Evolutionary conservation across 2,113 vertebrate species (phyloP).

Genomic region (Podarcis cretensis): DNA sequence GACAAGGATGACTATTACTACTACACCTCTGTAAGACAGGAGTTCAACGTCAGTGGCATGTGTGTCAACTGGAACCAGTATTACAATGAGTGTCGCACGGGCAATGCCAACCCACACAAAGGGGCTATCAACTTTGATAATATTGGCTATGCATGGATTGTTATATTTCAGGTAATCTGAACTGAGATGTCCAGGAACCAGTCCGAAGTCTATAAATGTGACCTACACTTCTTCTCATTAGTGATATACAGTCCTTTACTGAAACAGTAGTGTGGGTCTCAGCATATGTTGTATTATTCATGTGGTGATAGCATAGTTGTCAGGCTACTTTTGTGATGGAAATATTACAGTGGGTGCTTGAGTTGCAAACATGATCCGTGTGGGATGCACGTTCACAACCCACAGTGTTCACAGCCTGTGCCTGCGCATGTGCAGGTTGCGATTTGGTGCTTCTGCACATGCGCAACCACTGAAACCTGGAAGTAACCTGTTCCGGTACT

Average conservation of each 20-base stretch:
- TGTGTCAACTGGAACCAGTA: constrained; percentile 99
- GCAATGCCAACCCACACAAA: constrained; percentile 92
- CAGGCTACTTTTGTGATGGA: neutral
- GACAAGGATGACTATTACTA: constrained; percentile 91
- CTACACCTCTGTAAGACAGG: constrained; percentile 83
- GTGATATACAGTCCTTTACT: neutral
- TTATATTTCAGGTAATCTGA: constrained; percentile 92
- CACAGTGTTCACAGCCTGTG: no score
- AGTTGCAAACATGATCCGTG: no score
- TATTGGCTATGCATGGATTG: constrained; percentile 98
- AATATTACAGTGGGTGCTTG: neutral
- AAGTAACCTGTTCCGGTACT: no score
- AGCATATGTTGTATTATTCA: neutral
- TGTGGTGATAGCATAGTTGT: neutral
- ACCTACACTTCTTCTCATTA: neutral
- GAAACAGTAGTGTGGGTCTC: neutral
- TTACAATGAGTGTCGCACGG: constrained; percentile 93
- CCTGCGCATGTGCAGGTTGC: no score
- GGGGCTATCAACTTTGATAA: constrained; percentile 99
- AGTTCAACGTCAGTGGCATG: constrained; percentile 83
- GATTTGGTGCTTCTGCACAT: no score
- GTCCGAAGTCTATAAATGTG: neutral
- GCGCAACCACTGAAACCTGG: no score
- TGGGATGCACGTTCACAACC: no score
- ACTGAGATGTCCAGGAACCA: neutral